Evolutionary conservation across 2,888 invertebrate genomes (phyloP).

Genomic region (Helobdella robusta): DNA sequence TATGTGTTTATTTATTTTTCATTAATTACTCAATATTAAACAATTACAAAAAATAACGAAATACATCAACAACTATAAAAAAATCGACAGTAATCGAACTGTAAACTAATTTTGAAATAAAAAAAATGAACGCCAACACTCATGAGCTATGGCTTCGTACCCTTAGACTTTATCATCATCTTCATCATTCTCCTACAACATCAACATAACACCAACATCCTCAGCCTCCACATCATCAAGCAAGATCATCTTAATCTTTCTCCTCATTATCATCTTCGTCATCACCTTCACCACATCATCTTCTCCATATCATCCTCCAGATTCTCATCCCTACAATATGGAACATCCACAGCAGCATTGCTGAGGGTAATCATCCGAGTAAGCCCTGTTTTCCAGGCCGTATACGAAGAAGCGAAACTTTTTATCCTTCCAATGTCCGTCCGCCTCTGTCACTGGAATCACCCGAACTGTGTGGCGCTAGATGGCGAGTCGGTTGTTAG

Average conservation of each 20-base stretch:
- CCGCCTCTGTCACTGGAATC: constrained; percentile 39
- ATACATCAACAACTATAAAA: too few relatives aligned
- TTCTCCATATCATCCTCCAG: not conserved
- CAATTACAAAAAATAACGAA: too few relatives aligned
- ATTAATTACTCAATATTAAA: too few relatives aligned
- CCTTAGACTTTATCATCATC: not conserved
- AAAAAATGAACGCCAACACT: too few relatives aligned
- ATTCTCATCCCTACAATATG: constrained; percentile 7
- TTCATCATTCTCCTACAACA: constrained; percentile 7
- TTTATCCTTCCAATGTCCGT: constrained; percentile 35
- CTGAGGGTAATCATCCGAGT: constrained; percentile 39
- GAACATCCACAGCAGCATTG: constrained; percentile 34
- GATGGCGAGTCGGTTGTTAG: too few relatives aligned
- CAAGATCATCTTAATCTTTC: not conserved
- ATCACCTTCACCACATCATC: not conserved
- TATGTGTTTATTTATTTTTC: too few relatives aligned
- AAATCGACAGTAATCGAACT: too few relatives aligned
- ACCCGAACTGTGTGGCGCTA: constrained; percentile 37
- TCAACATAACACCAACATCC: not conserved
- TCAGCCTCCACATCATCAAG: not conserved
- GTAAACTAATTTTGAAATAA: too few relatives aligned
- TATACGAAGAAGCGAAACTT: constrained; percentile 37
- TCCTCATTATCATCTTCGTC: not conserved
- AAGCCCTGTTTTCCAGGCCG: constrained; percentile 36
- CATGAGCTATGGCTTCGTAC: not conserved